These are phyloP conservation scores for Scaptomyza flava DNA, from an alignment of 2,888 invertebrate genomes.

Conservation along the genomic window DNA sequence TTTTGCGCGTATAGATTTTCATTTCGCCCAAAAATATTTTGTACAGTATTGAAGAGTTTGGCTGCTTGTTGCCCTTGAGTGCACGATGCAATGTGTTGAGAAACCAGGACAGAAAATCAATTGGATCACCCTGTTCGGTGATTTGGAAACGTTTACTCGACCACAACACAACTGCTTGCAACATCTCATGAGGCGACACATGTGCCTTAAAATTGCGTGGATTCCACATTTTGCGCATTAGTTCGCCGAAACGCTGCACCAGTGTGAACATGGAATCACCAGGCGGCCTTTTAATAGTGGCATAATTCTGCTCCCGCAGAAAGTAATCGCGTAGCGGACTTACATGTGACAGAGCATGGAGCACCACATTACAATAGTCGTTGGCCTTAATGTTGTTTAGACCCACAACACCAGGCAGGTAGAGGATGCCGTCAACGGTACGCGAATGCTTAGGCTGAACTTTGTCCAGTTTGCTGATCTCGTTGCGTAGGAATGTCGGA, in stretches of 20 bases:
- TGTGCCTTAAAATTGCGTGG: slow-evolving; percentile 99
- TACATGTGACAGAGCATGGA: slow-evolving; percentile 97
- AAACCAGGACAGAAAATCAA: slow-evolving; percentile 99
- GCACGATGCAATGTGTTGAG: slow-evolving; percentile 97
- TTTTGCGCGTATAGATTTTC: slow-evolving; percentile 95
- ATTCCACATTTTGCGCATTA: slow-evolving; percentile 99
- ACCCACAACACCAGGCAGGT: slow-evolving; percentile 98
- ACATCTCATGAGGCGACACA: slow-evolving; percentile 99
- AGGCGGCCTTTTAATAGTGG: slow-evolving; percentile 94
- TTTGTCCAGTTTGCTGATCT: slow-evolving; percentile 92
- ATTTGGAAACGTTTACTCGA: slow-evolving; percentile 99
- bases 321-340: slow-evolving; percentile 97
- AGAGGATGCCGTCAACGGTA: slow-evolving; percentile 96
- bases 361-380: slow-evolving; percentile 99
- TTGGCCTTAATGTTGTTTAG: slow-evolving; percentile 99
- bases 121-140: slow-evolving; percentile 98
- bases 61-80: slow-evolving; percentile 95
- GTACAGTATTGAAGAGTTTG: slow-evolving; percentile 95
- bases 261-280: slow-evolving; percentile 97
- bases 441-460: slow-evolving; percentile 90
- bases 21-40: slow-evolving; percentile 97
- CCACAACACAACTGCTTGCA: slow-evolving; percentile 98
- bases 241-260: slow-evolving; percentile 96
- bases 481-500: slow-evolving; percentile 94
- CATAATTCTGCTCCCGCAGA: slow-evolving; percentile 96